These are phyloP conservation scores for Metalampra italica DNA, from an alignment of 2,888 invertebrate genomes.

Conservation along the genomic window DNA sequence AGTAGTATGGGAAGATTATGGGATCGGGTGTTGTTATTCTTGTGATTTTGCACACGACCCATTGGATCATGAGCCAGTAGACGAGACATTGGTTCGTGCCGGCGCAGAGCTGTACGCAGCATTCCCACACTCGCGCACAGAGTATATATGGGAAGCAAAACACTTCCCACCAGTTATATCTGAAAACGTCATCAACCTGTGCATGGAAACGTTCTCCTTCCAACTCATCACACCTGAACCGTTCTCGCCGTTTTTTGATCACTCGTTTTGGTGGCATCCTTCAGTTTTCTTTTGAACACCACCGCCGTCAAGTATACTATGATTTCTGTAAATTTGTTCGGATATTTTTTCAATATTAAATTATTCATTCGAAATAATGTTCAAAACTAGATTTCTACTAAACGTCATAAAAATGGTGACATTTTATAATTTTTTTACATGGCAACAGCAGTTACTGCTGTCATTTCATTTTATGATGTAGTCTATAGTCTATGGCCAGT, in stretches of 20 bases:
- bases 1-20: conserved; percentile 61
- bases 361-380: neutral
- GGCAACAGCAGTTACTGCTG: conserved; percentile 2
- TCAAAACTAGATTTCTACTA: neutral
- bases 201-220: conserved; percentile 46
- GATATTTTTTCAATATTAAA: neutral
- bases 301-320: neutral
- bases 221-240: conserved; percentile 36
- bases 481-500: conserved; percentile 26
- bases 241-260: conserved; percentile 22
- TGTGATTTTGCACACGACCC: conserved; percentile 59
- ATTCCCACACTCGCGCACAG: conserved; percentile 49
- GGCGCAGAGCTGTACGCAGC: conserved; percentile 45
- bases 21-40: conserved; percentile 51
- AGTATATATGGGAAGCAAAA: conserved; percentile 62
- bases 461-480: neutral
- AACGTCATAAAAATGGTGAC: neutral
- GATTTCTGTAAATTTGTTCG: conserved; percentile 3
- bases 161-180: conserved; percentile 60
- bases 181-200: conserved; percentile 43
- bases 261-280: conserved; percentile 39
- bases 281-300: neutral
- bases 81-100: conserved; percentile 59
- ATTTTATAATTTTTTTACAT: neutral
- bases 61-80: conserved; percentile 62